A percentile compares a stretch with the other conserved stretches of the same genome.
Evolutionary conservation across 2,113 vertebrate species (phyloP).

Genomic region (Thymallus thymallus): DNA sequence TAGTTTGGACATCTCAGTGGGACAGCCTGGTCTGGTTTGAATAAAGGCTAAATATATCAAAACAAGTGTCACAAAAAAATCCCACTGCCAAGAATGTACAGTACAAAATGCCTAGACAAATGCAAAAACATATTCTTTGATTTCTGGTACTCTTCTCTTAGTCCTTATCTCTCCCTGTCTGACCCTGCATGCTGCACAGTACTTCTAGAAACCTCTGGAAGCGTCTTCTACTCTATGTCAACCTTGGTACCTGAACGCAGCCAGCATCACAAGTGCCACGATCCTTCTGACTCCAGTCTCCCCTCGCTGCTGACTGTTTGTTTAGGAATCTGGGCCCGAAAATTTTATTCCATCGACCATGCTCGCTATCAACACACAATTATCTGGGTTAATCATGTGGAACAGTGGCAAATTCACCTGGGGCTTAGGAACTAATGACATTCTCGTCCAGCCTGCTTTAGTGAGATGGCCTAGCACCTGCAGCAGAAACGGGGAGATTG

Average conservation of each 20-base stretch:
- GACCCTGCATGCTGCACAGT: neutral
- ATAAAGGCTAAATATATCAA: too few species aligned
- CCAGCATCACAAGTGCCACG: slow-evolving; percentile 49
- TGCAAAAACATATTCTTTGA: neutral
- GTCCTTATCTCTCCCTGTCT: neutral
- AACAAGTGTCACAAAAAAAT: neutral
- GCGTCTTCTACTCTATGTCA: neutral
- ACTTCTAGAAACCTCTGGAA: neutral
- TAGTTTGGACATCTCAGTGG: too few species aligned
- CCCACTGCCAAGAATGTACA: neutral
- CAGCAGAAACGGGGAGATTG: slow-evolving; percentile 99
- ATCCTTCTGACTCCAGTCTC: slow-evolving; percentile 3
- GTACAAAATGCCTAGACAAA: neutral
- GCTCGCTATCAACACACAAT: slow-evolving; percentile 99
- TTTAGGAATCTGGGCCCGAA: slow-evolving; percentile 97
- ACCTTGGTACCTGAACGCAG: slow-evolving; percentile 37
- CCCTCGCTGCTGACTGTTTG: slow-evolving; percentile 92
- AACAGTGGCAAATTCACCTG: slow-evolving; percentile 99
- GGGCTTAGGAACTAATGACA: slow-evolving; percentile 99
- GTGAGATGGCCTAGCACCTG: slow-evolving; percentile 99
- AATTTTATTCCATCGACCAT: slow-evolving; percentile 99
- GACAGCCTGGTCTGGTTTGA: too few species aligned
- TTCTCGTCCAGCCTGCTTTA: slow-evolving; percentile 99
- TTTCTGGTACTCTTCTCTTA: neutral
- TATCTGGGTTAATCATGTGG: slow-evolving; percentile 99